Base-by-base conservation (phyloP, 2,797 vertebrate species). In the Macrochelys suwanniensis region DNA sequence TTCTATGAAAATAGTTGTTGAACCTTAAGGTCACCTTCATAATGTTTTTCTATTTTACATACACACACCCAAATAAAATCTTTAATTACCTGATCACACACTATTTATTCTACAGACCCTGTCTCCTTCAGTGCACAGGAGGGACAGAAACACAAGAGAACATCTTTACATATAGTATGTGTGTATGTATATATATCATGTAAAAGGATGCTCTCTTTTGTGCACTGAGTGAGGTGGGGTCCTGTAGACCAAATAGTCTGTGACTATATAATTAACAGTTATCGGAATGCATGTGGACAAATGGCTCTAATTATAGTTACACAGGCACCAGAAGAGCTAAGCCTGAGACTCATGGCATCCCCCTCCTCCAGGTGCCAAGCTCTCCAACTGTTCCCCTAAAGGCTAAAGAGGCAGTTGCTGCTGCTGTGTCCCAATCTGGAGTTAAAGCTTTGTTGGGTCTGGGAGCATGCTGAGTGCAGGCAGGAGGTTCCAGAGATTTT, bases 221-320 rank as follows among this genome's bases (percentile, higher is more conserved):
- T 88, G 47, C 17, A 80, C 45, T 28, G 37, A 23, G 89, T 89
- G 89, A 93, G 33, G 28, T 50, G 45, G 49, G 88, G 5, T 26
- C 65, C 74, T 92, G 82, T 49, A 49, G 28, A 37, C 11, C 9
- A 31, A 83, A 49, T 1, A 82, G 79, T 1, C 50, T 9, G 17
- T 23, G 80, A 11, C 49, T 59, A 8, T 0, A 0, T 80, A 74
- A 61, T 50, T 86, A 83, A 16, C 17, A 23, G 61, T 51, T 31
- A 11, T 10, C 15, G 3, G 16, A 86, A 11, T 3, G 76, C 59
- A 19, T 80, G 50, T 50, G 31, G 54, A 53, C 0, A 3, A 85
- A 79, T 87, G 71, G 7, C 50, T 50, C 26, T 42, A 74, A 78
- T n/a, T 78, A 59, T 88, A 85, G 54, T 16, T 77, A 53, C 61